phyloP scores from a whole-genome alignment of 2,888 invertebrate species.

The Argynnis bischoffii region DNA sequence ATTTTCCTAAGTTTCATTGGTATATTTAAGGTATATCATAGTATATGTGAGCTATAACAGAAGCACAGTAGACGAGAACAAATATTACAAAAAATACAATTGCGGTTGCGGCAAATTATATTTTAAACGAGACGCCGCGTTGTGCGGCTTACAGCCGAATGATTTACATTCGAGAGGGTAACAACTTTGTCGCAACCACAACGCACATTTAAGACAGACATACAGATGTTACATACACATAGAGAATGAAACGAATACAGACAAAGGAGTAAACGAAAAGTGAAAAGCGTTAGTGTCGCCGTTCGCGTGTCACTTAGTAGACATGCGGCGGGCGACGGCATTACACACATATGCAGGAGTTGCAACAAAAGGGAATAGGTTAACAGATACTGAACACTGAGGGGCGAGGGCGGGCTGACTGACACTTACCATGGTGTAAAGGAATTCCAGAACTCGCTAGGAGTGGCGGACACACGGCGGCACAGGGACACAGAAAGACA shows the following conservation, averaged over 20 bases:
- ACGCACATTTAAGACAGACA: slow-evolving; percentile 81
- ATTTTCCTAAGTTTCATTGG: slow-evolving; percentile 80
- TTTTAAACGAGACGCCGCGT: slow-evolving; percentile 50
- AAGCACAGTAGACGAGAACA: slow-evolving; percentile 82
- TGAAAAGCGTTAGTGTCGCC: slow-evolving; percentile 77
- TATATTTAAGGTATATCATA: slow-evolving; percentile 75
- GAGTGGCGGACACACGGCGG: slow-evolving; percentile 86
- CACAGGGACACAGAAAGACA: slow-evolving; percentile 87
- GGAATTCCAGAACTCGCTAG: slow-evolving; percentile 99
- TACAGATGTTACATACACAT: slow-evolving; percentile 84
- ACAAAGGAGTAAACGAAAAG: slow-evolving; percentile 80
- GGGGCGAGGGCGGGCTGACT: slow-evolving; percentile 84
- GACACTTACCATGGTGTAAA: slow-evolving; percentile 99
- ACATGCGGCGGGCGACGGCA: slow-evolving; percentile 74
- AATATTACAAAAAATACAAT: slow-evolving; percentile 75
- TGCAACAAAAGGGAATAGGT: slow-evolving; percentile 81
- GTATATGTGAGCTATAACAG: slow-evolving; percentile 75
- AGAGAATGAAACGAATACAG: slow-evolving; percentile 82
- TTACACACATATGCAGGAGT: slow-evolving; percentile 82
- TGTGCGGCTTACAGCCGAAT: slow-evolving; percentile 46
- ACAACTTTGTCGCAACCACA: slow-evolving; percentile 74
- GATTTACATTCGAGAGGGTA: slow-evolving; percentile 49
- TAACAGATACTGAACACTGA: slow-evolving; percentile 82
- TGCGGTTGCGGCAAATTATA: slow-evolving; percentile 75
- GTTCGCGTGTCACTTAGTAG: slow-evolving; percentile 70